Percentiles rank a stretch among this genome's conserved stretches.
Conservation (phyloP, 2,888 invertebrate species). For the Choreutis nemorana region DNA sequence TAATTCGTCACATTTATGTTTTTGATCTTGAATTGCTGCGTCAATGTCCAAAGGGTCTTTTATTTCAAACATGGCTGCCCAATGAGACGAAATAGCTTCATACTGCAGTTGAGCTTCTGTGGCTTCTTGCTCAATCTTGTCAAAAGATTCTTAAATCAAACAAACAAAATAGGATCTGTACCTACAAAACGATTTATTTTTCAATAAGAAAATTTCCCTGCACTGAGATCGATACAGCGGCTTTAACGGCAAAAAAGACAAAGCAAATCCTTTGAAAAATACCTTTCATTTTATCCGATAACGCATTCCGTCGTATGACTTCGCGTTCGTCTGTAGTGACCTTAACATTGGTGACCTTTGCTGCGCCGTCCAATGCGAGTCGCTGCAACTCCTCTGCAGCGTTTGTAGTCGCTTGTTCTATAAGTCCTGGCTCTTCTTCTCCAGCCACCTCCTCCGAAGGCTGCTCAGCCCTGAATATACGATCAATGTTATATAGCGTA, state of each 20-base stretch:
- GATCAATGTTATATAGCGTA: no score
- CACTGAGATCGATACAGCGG: no score
- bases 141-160: conserved; percentile 61
- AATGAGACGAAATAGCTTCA: conserved; percentile 71
- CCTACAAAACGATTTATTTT: no score
- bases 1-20: conserved; percentile 70
- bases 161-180: no score
- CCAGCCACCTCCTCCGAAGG: conserved; percentile 36
- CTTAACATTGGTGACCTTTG: conserved; percentile 78
- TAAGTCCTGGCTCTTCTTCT: conserved; percentile 58
- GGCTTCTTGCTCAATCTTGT: conserved; percentile 74
- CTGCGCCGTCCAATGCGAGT: conserved; percentile 72
- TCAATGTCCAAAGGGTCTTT: conserved; percentile 81
- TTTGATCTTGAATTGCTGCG: conserved; percentile 73
- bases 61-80: conserved; percentile 69
- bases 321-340: conserved; percentile 81
- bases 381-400: conserved; percentile 72
- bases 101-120: conserved; percentile 69
- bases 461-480: conserved; percentile 47
- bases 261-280: no score
- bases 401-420: conserved; percentile 70
- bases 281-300: conserved; percentile 47
- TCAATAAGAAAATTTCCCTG: no score
- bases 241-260: background rate
- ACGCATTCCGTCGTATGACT: conserved; percentile 51